Evolutionary conservation across 2,888 invertebrate genomes (phyloP), one percentile per base, ranked within the genome.

Genomic region (Molorchus minor): DNA sequence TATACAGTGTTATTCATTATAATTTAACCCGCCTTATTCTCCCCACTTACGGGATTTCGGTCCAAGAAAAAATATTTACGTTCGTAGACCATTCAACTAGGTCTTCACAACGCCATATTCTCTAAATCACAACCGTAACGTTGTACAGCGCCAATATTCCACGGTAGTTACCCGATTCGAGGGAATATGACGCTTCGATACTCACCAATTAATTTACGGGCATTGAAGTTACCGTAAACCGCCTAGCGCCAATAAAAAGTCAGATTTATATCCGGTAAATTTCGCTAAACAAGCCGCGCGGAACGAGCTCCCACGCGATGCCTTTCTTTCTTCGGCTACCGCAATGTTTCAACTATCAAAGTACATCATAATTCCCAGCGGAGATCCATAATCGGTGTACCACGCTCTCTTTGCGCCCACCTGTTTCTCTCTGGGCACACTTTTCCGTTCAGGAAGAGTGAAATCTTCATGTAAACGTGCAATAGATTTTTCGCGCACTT

Each of bases 331-430:
- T 65, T 64, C 65, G 62, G 74, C 74, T 74, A 75, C 74, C 72
- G 73, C 56, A 56, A 56, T 53, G 53, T 57, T 52, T 56, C 47
- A 71, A 73, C 71, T 71, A 75, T 71, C 71, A 68, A 71, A 72
- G 70, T 74, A 73, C 71, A 71, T 74, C 75, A 74, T 73, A 73
- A 75, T 75, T 70, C 71, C 71, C 60, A 72, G 65, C 70, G 64
- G 71, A 68, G 71, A 71, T 70, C 71, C 71, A 67, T 71, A 71
- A 69, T 72, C 68, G 72, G 70, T 71, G 63, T 40, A 64, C 71
- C 69, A 66, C 70, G 70, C 69, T 66, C 70, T 70, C 70, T 66
- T 70, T 68, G 65, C 70, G 68, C 71, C 68, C 71, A 71, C 73
- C 65, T 65, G 71, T n/a, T n/a, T 71, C 67, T 71, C 71, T 38